Evolutionary conservation across 1,140 invertebrate genomes (phyloP).

Genomic region (Saccostrea glomerata): DNA sequence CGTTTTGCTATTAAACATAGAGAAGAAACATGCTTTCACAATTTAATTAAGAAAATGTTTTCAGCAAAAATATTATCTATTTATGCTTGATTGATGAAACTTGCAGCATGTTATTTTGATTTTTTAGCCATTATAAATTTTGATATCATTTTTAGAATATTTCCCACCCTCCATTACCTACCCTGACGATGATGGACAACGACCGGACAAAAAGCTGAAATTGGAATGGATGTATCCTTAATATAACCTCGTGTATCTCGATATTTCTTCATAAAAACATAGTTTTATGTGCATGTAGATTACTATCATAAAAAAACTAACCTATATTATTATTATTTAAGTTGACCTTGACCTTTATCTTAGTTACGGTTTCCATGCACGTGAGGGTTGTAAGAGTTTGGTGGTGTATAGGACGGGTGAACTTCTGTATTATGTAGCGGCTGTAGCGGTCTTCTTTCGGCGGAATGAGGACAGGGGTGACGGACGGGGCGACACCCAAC

Average conservation of each 20-base stretch:
- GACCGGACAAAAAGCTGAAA: conserved; percentile 82
- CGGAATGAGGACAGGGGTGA: conserved; percentile 84
- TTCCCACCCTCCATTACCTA: conserved; percentile 64
- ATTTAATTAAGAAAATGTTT: too few relatives aligned
- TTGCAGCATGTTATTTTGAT: background rate
- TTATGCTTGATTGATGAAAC: too few relatives aligned
- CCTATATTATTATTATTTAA: background rate
- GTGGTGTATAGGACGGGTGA: conserved; percentile 91
- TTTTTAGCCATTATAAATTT: background rate
- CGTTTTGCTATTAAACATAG: background rate
- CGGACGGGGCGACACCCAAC: conserved; percentile 86
- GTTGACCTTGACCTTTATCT: background rate
- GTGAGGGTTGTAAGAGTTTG: conserved; percentile 92
- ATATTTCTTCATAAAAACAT: background rate
- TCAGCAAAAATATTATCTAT: too few relatives aligned
- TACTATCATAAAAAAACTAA: background rate
- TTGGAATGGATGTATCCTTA: conserved; percentile 89
- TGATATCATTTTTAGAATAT: conserved; percentile 69
- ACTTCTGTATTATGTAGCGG: conserved; percentile 94
- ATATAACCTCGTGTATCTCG: background rate
- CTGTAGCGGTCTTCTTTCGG: conserved; percentile 93
- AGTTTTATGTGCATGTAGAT: too few relatives aligned
- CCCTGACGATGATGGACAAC: conserved; percentile 65
- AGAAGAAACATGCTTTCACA: too few relatives aligned
- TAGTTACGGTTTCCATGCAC: conserved; percentile 94